phyloP scores from a whole-genome alignment of 2,888 invertebrate genomes.

The Koerneria pararmatus region DNA sequence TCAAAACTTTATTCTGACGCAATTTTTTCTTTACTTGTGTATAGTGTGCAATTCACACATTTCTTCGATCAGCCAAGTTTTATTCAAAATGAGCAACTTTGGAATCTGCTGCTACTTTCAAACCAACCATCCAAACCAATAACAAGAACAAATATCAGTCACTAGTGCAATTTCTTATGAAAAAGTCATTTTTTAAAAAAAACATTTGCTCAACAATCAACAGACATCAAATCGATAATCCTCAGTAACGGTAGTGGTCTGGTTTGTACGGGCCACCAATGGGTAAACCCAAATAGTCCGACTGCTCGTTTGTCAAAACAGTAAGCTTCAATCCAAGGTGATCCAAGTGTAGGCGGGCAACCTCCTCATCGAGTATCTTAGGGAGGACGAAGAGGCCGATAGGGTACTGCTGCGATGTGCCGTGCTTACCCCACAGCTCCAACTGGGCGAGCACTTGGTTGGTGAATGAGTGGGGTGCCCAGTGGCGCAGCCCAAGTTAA shows the following conservation, averaged over 20 bases:
- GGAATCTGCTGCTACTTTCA: too few species aligned
- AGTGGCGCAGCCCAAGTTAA: conserved; percentile 95
- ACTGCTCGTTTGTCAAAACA: conserved; percentile 78
- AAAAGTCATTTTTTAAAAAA: too few species aligned
- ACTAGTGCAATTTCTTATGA: too few species aligned
- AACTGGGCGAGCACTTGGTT: conserved; percentile 93
- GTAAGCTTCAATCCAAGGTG: conserved; percentile 94
- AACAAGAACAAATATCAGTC: too few species aligned
- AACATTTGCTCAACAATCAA: too few species aligned
- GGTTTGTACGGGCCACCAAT: conserved; percentile 90
- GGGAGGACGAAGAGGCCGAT: conserved; percentile 89
- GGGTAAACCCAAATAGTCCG: conserved; percentile 83
- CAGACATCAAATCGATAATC: too few species aligned
- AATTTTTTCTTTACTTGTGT: too few species aligned
- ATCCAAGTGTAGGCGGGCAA: conserved; percentile 87
- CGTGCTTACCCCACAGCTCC: conserved; percentile 87
- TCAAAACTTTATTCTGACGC: too few species aligned
- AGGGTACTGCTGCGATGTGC: conserved; percentile 68
- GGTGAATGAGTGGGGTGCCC: conserved; percentile 96
- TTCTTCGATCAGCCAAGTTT: too few species aligned
- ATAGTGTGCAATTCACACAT: too few species aligned
- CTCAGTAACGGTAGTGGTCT: conserved; percentile 88
- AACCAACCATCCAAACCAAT: too few species aligned
- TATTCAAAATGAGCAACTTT: too few species aligned
- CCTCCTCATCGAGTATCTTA: conserved; percentile 66